A percentile compares a stretch with the other conserved stretches of the same genome.
phyloP scores from a whole-genome alignment of 2,113 vertebrate genomes.

The Indri indri region DNA sequence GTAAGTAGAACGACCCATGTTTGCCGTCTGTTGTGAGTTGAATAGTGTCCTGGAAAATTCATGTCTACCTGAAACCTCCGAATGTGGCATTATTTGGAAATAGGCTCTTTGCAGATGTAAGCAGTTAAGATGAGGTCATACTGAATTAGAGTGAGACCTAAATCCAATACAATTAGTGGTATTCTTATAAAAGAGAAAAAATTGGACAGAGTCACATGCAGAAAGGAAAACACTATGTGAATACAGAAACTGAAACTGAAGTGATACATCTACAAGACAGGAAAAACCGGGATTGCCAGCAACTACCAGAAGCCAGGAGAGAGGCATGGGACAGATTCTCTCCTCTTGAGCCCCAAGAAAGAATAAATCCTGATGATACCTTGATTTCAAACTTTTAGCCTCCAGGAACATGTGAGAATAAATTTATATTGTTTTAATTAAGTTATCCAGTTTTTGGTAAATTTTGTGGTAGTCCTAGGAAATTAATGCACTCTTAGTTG shows the following conservation, averaged over 20 bases:
- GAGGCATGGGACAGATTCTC: accelerated
- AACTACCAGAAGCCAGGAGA: background rate
- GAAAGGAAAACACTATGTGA: background rate
- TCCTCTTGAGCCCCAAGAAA: background rate
- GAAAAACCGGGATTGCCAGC: background rate
- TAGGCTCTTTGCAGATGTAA: background rate
- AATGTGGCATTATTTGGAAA: background rate
- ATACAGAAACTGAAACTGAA: background rate
- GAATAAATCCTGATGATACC: background rate
- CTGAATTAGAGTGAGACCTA: background rate
- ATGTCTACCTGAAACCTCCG: background rate
- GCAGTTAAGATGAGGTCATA: background rate
- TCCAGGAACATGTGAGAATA: background rate
- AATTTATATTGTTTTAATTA: background rate
- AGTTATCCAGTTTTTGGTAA: background rate
- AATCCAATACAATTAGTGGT: background rate
- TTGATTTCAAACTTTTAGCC: background rate
- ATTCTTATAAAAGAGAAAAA: background rate
- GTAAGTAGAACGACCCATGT: background rate
- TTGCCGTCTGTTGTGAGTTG: background rate
- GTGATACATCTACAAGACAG: background rate
- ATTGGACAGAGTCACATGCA: background rate
- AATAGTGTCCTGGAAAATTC: background rate
- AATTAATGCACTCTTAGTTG: background rate
- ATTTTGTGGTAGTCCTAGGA: background rate